phyloP scores from a whole-genome alignment of 2,888 invertebrate genomes.

The Ecdyonurus torrentis region DNA sequence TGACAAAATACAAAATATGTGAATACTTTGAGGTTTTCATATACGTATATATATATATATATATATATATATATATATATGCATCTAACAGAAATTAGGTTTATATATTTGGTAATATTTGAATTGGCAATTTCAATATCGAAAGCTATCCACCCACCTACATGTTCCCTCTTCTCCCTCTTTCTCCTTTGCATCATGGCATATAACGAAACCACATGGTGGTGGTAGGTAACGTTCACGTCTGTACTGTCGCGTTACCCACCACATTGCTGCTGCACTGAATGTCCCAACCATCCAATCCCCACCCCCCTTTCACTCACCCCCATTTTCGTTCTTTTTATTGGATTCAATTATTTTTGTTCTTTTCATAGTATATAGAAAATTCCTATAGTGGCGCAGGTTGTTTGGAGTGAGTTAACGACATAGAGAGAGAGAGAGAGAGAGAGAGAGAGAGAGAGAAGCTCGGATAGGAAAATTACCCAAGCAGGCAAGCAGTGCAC shows the following conservation, averaged over 20 bases:
- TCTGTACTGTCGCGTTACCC: background rate
- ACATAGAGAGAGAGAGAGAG: background rate
- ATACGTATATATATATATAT: background rate
- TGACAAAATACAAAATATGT: background rate
- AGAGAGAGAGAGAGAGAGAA: background rate
- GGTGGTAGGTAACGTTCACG: background rate
- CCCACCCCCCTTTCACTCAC: background rate
- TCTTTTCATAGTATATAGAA: background rate
- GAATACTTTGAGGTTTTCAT: background rate
- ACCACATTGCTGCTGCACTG: background rate
- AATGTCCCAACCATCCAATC: too few relatives aligned
- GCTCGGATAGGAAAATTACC: background rate
- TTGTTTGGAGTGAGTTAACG: background rate
- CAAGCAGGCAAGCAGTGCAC: background rate
- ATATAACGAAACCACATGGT: background rate
- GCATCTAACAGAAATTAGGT: background rate
- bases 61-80: background rate
- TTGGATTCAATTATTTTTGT: background rate
- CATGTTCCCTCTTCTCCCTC: background rate
- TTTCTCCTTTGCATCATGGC: background rate
- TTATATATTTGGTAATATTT: constrained; percentile 3
- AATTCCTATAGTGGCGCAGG: background rate
- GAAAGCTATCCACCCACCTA: background rate
- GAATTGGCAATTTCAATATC: constrained; percentile 5
- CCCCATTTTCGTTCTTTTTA: background rate